Base-by-base conservation (phyloP, 2,888 invertebrate species). In the Scaptomyza parva region DNA sequence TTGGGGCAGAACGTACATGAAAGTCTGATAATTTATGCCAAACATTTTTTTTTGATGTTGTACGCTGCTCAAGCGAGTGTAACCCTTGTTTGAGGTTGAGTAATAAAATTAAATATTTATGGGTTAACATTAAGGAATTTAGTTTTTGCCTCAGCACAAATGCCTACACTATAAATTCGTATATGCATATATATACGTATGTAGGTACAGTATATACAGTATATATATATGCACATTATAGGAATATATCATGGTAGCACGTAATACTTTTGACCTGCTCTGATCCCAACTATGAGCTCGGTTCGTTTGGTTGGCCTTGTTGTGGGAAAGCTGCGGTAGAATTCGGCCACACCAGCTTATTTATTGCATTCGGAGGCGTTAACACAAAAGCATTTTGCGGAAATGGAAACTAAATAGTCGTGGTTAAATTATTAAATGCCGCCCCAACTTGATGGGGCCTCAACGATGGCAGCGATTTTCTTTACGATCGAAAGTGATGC, bases 41-140 rank as follows among this genome's bases (percentile, higher is more conserved):
- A 71, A 61, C 68, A 63, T 58, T 78, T 73, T 78, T 37, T 37
- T 17, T 78, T 77, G 75, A 75, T 69, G 62, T 52, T n/a, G n/a
- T 51, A 14, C 50, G 44, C 57, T 54, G 54, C 43, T 57, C 11
- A 43, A 41, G 35, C 52, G 53, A 47, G 57, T 40, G 41, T 55
- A 79, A 82, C 86, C 81, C 86, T 74, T 82, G 79, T 85, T 86
- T 82, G 80, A 86, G 86, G 83, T 82, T 70, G 60, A 67, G 86
- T 63, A 82, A 86, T 82, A 86, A 86, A 82, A 86, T 82, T 71
- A 82, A 86, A 82, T 86, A 82, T 82, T 86, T 82, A 86, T 82
- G 80, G 76, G 74, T 74, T 60, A 79, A 83, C 86, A 82, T 82
- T 86, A 86, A 79, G 81, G 86, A 79, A 86, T 85, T 82, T 86